These are phyloP conservation scores for Dasypolia templi DNA, from an alignment of 2,888 invertebrate species.

Conservation along the genomic window DNA sequence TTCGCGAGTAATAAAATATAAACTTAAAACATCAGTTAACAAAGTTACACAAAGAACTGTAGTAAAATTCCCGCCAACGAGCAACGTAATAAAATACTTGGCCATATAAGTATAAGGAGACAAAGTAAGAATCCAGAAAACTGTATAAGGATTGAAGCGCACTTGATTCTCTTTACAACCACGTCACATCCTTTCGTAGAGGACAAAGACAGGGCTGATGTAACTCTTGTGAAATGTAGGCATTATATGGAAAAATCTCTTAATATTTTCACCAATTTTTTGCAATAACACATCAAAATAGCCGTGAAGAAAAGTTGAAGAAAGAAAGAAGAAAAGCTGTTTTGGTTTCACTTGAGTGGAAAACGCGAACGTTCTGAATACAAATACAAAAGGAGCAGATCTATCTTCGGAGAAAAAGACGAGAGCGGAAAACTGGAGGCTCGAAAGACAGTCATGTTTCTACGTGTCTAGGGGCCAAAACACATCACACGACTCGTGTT, in stretches of 20 bases:
- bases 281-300: slow-evolving; percentile 34
- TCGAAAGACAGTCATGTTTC: slow-evolving; percentile 8
- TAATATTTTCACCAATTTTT: slow-evolving; percentile 26
- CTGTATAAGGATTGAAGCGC: slow-evolving; percentile 38
- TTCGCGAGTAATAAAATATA: slow-evolving; percentile 11
- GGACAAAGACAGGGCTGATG: slow-evolving; percentile 41
- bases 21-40: slow-evolving; percentile 28
- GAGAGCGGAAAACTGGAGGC: slow-evolving; percentile 13
- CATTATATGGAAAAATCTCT: slow-evolving; percentile 36
- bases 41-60: slow-evolving; percentile 42
- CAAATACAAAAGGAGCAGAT: slow-evolving; percentile 45
- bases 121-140: slow-evolving; percentile 45
- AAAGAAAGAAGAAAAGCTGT: too few species aligned
- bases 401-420: slow-evolving; percentile 43
- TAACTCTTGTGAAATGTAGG: slow-evolving; percentile 21
- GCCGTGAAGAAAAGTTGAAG: slow-evolving; percentile 22
- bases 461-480: too few species aligned
- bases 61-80: slow-evolving; percentile 28
- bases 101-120: slow-evolving; percentile 37
- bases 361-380: slow-evolving; percentile 49
- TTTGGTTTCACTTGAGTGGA: slow-evolving; percentile 41
- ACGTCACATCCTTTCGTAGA: slow-evolving; percentile 36
- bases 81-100: slow-evolving; percentile 37
- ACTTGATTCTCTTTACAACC: slow-evolving; percentile 33
- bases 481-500: too few species aligned